phyloP scores from a whole-genome alignment of 2,797 vertebrate species.

The Kryptolebias ocellatus region DNA sequence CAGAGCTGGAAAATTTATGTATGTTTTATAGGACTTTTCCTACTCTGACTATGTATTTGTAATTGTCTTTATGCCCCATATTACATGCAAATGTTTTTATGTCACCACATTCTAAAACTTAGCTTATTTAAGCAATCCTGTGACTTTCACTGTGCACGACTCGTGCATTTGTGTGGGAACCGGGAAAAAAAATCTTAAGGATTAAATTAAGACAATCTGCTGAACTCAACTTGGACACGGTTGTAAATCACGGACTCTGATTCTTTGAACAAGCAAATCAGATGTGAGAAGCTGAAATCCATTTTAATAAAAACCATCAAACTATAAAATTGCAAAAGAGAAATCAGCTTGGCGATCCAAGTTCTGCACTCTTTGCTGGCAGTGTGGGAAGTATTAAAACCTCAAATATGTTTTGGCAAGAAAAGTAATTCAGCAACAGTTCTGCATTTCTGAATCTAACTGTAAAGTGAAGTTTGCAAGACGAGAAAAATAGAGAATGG shows the following conservation, averaged over 20 bases:
- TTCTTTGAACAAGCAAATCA: slow-evolving; percentile 43
- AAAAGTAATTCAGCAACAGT: not conserved
- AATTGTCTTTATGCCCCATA: too few species aligned
- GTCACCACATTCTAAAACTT: not conserved
- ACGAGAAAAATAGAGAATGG: not conserved
- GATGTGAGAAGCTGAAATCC: slow-evolving; percentile 29
- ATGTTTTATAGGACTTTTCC: too few species aligned
- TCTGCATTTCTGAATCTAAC: slow-evolving; percentile 12
- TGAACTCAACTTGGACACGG: slow-evolving; percentile 45
- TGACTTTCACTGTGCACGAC: slow-evolving; percentile 50
- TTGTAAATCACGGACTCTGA: slow-evolving; percentile 63
- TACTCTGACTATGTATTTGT: too few species aligned
- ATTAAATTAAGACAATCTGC: slow-evolving; percentile 56
- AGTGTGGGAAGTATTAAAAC: not conserved
- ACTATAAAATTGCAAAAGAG: slow-evolving; percentile 22
- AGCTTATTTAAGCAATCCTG: slow-evolving; percentile 33
- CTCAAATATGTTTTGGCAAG: not conserved
- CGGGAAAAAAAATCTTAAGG: slow-evolving; percentile 34
- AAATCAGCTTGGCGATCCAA: slow-evolving; percentile 14
- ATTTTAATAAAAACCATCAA: slow-evolving; percentile 28
- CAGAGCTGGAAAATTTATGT: not conserved
- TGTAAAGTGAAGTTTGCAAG: not conserved
- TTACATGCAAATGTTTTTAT: not conserved
- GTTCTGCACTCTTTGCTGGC: slow-evolving; percentile 2
- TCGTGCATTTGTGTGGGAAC: slow-evolving; percentile 64